Base-by-base conservation (phyloP, 2,797 vertebrate species). In the Helarctos malayanus region DNA sequence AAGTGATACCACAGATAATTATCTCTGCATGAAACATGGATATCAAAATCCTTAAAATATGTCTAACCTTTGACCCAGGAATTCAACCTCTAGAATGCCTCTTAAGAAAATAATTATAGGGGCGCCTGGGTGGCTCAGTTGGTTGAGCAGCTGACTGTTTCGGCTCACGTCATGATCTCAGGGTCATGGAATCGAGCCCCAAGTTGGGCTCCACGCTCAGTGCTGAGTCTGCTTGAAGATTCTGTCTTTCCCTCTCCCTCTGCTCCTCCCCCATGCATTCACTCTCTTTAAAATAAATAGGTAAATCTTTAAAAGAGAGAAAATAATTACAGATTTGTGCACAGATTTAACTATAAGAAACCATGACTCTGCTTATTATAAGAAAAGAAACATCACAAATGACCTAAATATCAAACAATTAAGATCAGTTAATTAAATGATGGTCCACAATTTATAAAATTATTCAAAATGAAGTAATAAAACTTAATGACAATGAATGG, bases 381-480 rank as follows among this genome's bases (percentile, higher is more conserved):
- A 76, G 57, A 69, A 87, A 65, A 89, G 45, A 90, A 57, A 61
- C 45, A 61, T 35, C 54, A 61, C 4, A 0, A 65, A 45, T 52
- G 71, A 45, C 56, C 27, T 29, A 63, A 35, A 15, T 54, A 10
- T 83, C 78, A 94, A 88, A 63, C 54, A 85, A 69, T 25, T 69
- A 32, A 89, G 32, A 89, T 19, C 10, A 59, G 29, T 57, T 76
- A 81, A 81, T 56, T 73, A 92, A 89, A 79, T 80, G 52, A 75
- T 59, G 14, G 45, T 25, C 27, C 15, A 78, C 9, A 75, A 91
- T 4, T 75, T 47, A 68, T 41, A 41, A 54, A 85, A 85, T 76
- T 89, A 52, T 89, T 91, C 57, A 81, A 92, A 91, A 81, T 76
- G 57, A 57, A 52, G 25, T 59, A 49, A 81, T 73, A 81, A 91